Base-by-base conservation (phyloP, 1,140 invertebrate genomes). In the Bombus confusus region DNA sequence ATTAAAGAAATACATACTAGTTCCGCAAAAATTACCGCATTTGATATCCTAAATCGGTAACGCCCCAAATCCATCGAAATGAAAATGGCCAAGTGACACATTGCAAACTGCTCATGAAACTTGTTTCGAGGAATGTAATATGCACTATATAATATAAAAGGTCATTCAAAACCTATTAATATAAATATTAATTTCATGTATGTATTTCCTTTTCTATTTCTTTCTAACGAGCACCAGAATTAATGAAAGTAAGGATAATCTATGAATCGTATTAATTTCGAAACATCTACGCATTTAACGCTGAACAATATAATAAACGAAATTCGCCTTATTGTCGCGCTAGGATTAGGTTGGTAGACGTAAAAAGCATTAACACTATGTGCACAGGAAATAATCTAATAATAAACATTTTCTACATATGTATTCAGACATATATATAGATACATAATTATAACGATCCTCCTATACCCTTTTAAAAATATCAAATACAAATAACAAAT, bases 401-500 rank as follows among this genome's bases (percentile, higher is more conserved):
- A 83, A 28, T 64, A 22, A 66, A 76, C n/a, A 52, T 68, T 47
- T 25, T 9, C 43, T 79, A 71, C 22, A 41, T 43, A 62, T 37
- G 34, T 22, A 37, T 62, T 62, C 28, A 62, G 12, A 62, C 59
- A 12, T 62, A 43, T 39, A 28, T 41, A 85, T 39, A 47, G 18
- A 69, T 47, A 69, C 22, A 25, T 28, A 52, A 80, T 47, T 28
- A 22, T 80, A 84, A 62, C 52, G 43, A 59, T n/a, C 5, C 31
- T 72, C 69, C 13, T 31, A 37, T 62, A 37, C 25, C 12, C 28
- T 77, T 77, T 78, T 41, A 28, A 62, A 84, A 71, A n/a, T 47
- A 84, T 43, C n/a, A 85, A 83, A 77, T 68, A 83, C 34, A 37
- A 83, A 83, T 31, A 69, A 41, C 6, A 79, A 41, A 47, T 57